These are phyloP conservation scores for Tetramorium alpestre DNA, from an alignment of 1,140 invertebrate species.

Conservation along the genomic window DNA sequence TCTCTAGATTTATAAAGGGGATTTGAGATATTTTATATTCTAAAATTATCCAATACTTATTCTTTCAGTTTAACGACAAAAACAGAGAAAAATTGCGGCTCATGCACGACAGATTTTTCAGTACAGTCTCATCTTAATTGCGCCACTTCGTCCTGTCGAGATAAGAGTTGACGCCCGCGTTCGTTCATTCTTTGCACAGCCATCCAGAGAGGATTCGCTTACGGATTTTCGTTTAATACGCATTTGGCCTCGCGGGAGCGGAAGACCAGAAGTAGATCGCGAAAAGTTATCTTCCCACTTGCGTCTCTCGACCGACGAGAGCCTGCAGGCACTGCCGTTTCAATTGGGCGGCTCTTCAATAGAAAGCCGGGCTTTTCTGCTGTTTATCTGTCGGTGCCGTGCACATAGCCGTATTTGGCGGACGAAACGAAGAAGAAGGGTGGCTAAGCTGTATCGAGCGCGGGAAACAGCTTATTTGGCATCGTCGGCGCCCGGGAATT, in stretches of 20 bases:
- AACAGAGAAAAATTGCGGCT: neutral
- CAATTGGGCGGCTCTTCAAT: constrained; percentile 60
- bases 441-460: constrained; percentile 50
- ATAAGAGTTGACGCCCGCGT: constrained; percentile 9
- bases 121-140: constrained; percentile 22
- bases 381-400: constrained; percentile 67
- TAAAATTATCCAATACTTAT: neutral
- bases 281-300: constrained; percentile 69
- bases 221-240: constrained; percentile 58
- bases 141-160: neutral
- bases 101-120: neutral
- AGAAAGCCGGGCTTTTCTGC: constrained; percentile 64
- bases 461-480: constrained; percentile 60
- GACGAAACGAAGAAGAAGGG: constrained; percentile 24
- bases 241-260: constrained; percentile 56
- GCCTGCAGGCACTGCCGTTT: constrained; percentile 53
- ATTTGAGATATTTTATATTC: neutral
- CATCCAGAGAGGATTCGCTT: constrained; percentile 48
- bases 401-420: constrained; percentile 37
- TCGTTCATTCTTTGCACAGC: constrained; percentile 26
- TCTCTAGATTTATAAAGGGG: neutral
- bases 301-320: constrained; percentile 41
- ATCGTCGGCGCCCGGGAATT: constrained; percentile 55
- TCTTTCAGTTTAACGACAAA: neutral
- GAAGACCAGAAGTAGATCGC: constrained; percentile 45